Conservation (phyloP, 2,888 invertebrate species). For the Tuberolachnus salignus region DNA sequence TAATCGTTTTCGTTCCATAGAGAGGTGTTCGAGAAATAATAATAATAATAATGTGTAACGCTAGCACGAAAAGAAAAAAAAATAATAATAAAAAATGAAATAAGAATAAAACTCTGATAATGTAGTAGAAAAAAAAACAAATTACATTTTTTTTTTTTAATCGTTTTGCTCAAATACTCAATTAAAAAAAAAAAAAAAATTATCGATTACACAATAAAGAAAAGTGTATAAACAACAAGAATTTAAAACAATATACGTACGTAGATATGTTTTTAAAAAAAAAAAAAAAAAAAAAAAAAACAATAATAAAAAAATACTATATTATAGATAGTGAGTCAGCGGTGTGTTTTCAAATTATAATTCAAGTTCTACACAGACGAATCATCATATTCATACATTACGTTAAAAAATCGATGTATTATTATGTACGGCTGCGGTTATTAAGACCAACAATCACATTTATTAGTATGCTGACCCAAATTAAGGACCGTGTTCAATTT, state of each 20-base stretch:
- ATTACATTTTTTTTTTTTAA: slow-evolving; percentile 16
- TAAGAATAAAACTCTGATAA: too few species aligned
- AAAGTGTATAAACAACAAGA: not conserved
- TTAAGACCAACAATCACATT: not conserved
- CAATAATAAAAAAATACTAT: too few species aligned
- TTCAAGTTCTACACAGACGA: not conserved
- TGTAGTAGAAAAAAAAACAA: too few species aligned
- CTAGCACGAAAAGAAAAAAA: not conserved
- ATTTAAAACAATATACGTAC: not conserved
- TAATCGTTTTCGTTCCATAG: slow-evolving; percentile 17
- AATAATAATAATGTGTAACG: not conserved
- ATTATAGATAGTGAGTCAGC: not conserved
- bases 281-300: too few species aligned
- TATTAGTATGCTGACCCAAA: not conserved
- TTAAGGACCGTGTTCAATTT: not conserved
- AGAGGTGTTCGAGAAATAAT: not conserved
- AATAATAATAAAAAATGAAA: too few species aligned
- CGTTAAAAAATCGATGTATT: not conserved
- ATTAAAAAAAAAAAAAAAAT: slow-evolving; percentile 45
- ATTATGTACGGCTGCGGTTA: not conserved
- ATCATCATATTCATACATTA: not conserved
- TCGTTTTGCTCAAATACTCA: slow-evolving; percentile 30
- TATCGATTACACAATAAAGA: too few species aligned
- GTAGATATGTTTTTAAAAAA: too few species aligned
- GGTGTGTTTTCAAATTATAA: not conserved